Evolutionary conservation across 2,113 vertebrate species (phyloP).

Genomic region (Dicaeum eximium): DNA sequence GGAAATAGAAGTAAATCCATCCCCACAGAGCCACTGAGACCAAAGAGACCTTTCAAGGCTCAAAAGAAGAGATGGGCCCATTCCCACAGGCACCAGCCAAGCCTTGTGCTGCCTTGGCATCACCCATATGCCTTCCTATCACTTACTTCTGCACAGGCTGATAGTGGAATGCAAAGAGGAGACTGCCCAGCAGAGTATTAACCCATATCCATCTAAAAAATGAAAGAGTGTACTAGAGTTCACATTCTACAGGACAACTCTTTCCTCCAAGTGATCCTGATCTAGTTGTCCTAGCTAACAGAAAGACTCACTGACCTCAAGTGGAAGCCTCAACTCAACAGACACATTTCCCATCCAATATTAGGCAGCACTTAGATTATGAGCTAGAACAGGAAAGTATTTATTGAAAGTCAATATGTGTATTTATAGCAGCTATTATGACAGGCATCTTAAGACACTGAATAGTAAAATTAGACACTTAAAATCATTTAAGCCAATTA

Average conservation of each 20-base stretch:
- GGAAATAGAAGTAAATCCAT: neutral
- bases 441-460: neutral
- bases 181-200: neutral
- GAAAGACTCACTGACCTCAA: neutral
- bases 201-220: neutral
- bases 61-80: neutral
- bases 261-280: neutral
- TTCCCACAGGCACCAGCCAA: neutral
- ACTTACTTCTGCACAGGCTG: neutral
- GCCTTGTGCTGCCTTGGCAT: neutral
- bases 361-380: neutral
- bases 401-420: neutral
- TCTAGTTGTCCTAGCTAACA: neutral
- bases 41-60: neutral
- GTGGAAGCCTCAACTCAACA: neutral
- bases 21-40: neutral
- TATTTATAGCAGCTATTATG: neutral
- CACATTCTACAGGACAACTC: neutral
- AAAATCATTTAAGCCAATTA: neutral
- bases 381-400: neutral
- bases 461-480: neutral
- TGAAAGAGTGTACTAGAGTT: neutral
- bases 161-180: neutral
- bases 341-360: neutral
- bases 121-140: neutral